phyloP scores from a whole-genome alignment of 1,140 invertebrate species.

The Drosophila chauvacae region DNA sequence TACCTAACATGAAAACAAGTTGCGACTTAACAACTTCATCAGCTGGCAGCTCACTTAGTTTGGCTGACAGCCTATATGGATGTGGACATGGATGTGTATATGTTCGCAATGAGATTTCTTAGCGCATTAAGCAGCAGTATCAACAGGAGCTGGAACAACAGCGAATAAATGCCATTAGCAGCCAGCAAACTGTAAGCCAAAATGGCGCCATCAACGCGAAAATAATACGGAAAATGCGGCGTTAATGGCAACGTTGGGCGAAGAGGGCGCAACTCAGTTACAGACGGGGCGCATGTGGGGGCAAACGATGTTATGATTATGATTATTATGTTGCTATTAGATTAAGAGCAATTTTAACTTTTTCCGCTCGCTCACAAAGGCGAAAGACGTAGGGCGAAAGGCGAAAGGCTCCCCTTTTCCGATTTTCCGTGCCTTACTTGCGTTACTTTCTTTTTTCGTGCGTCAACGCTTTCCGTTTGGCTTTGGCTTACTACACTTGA shows the following conservation, averaged over 20 bases:
- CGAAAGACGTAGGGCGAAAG: not conserved
- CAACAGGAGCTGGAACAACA: conserved; percentile 44
- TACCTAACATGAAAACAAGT: conserved; percentile 42
- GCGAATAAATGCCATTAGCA: conserved; percentile 73
- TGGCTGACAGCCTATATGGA: conserved; percentile 16
- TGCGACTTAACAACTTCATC: conserved; percentile 80
- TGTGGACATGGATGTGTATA: conserved; percentile 4
- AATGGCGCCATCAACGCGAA: conserved; percentile 77
- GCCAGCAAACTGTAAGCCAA: conserved; percentile 76
- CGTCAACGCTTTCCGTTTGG: conserved; percentile 68
- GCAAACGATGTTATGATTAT: conserved; percentile 83
- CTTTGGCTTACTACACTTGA: conserved; percentile 80
- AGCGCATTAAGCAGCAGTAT: conserved; percentile 62
- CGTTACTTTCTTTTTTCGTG: conserved; percentile 50
- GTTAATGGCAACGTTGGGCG: conserved; percentile 66
- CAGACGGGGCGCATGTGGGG: conserved; percentile 51
- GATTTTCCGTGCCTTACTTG: conserved; percentile 31
- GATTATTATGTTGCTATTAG: conserved; percentile 84
- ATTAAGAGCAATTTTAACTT: conserved; percentile 83
- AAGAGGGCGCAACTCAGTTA: not conserved
- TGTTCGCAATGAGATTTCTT: conserved; percentile 68
- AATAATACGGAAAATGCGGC: conserved; percentile 79
- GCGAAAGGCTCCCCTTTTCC: not conserved
- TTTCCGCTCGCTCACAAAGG: conserved; percentile 50
- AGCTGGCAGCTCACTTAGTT: conserved; percentile 63